These are phyloP conservation scores for Gisinianus flammeolus DNA, from an alignment of 2,888 invertebrate species.

Conservation along the genomic window DNA sequence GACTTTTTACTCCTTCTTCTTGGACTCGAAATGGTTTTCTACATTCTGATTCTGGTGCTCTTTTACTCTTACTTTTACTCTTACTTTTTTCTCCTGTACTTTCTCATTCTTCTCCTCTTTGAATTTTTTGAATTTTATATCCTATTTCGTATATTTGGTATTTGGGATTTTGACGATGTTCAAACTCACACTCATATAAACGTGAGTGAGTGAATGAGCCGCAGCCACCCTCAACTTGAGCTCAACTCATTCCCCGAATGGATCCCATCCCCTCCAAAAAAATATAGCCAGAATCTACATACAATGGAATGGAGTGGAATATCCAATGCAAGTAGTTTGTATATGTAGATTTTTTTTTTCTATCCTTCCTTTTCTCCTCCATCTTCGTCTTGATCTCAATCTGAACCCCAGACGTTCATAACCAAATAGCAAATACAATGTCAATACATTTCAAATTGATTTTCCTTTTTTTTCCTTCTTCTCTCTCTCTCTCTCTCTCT, in stretches of 20 bases:
- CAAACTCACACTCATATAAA: no score
- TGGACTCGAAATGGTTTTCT: no score
- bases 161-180: neutral
- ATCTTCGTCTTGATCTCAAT: neutral
- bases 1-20: neutral
- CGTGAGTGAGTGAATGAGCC: neutral
- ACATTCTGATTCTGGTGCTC: no score
- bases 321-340: no score
- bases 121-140: neutral
- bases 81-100: no score
- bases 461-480: neutral
- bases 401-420: neutral
- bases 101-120: neutral
- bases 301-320: no score
- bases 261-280: neutral
- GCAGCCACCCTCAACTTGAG: neutral
- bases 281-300: no score
- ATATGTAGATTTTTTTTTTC: no score
- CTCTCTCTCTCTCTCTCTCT: neutral
- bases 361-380: neutral
- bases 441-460: neutral
- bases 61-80: no score
- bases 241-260: neutral
- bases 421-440: no score
- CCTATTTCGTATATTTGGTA: neutral